Percentiles rank a stretch among this genome's conserved stretches.
Conservation (phyloP, 2,888 invertebrate genomes). For the Iselma pallidipennis region DNA sequence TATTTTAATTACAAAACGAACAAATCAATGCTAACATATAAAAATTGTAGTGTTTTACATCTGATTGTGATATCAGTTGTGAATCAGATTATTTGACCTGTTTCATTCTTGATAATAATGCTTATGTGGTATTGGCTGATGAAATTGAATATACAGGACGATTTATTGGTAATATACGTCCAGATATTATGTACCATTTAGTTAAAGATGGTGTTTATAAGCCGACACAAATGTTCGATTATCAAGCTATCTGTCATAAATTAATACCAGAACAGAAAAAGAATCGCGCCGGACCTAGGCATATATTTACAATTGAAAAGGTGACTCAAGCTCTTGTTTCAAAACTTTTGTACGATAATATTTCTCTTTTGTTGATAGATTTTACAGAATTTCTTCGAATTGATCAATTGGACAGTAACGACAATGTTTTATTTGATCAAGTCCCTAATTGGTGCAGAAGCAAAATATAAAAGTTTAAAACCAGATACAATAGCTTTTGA, state of each 20-base stretch:
- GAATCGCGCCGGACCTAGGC: conserved; percentile 18
- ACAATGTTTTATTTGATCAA: conserved; percentile 28
- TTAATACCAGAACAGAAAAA: conserved; percentile 36
- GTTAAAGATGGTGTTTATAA: conserved; percentile 77
- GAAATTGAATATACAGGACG: conserved; percentile 61
- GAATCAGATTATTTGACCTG: conserved; percentile 72
- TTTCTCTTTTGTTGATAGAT: conserved; percentile 41
- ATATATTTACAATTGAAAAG: background rate
- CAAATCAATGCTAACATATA: too few relatives aligned
- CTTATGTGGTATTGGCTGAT: conserved; percentile 82
- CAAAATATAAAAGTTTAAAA: conserved; percentile 39
- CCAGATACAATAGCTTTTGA: conserved; percentile 60
- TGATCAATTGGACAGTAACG: conserved; percentile 48
- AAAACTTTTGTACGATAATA: background rate
- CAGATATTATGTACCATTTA: conserved; percentile 72
- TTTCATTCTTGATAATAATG: conserved; percentile 87
- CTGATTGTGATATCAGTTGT: conserved; percentile 50
- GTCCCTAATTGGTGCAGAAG: conserved; percentile 33
- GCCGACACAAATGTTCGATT: conserved; percentile 77
- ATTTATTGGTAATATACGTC: conserved; percentile 80
- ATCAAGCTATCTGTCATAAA: conserved; percentile 84
- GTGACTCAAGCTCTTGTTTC: background rate
- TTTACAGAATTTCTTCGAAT: conserved; percentile 47
- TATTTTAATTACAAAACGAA: background rate
- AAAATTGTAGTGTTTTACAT: background rate